Evolutionary conservation across 2,888 invertebrate species (phyloP), one percentile per base, ranked within the genome.

Genomic region (Druceiella hillmani): DNA sequence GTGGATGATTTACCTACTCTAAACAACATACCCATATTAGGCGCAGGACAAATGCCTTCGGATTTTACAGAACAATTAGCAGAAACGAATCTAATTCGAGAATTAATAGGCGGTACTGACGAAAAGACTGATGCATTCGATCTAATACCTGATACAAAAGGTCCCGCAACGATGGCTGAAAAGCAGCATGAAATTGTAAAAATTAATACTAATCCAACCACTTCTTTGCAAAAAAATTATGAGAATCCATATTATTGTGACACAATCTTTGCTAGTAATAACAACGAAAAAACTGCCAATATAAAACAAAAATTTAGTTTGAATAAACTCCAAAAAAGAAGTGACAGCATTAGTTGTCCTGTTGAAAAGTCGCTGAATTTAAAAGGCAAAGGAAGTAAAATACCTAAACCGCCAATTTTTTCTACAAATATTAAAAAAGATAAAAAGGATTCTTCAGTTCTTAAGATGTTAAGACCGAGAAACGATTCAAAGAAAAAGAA

Each of bases 181-280:
- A 67, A 64, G 43, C 67, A 63, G 49, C 45, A 67, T 36, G 70
- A 70, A 57, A 63, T 70, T n/a, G 56, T 70, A 10, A 65, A 69
- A 6, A 69, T 70, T 0, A 68, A 62, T 52, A 52, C 70, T 17
- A 68, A 69, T 36, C 53, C 57, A 5, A 57, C 57, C n/a, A 50
- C 51, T 9, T 42, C 56, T 38, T 50, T 49, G 25, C 55, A 60
- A 12, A 64, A 61, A 51, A 52, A 52, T 17, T 59, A 56, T 49
- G 65, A 68, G 33, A 58, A 68, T 45, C 69, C 66, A 37, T 58
- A 69, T 10, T 67, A 62, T 46, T 55, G n/a, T n/a, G n/a, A n/a
- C n/a, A n/a, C n/a, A n/a, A n/a, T n/a, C n/a, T n/a, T n/a, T n/a
- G n/a, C n/a, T n/a, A n/a, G n/a, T n/a, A n/a, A n/a, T n/a, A n/a